Conservation (phyloP, 2,113 vertebrate genomes). For the Boulengeromyrus knoepffleri region DNA sequence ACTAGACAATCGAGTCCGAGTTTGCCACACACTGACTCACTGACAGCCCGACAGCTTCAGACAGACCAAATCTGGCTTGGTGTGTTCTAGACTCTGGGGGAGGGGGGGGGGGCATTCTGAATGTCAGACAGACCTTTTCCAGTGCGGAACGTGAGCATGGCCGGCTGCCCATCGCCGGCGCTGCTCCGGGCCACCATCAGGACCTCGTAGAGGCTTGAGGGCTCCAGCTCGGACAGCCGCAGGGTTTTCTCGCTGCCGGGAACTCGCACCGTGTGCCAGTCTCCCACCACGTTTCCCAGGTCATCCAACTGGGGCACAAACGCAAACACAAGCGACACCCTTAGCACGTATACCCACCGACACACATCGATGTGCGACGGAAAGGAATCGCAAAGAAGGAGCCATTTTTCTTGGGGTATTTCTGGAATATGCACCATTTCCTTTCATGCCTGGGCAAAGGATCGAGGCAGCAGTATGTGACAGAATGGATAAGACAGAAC, state of each 20-base stretch:
- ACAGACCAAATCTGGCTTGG: neutral
- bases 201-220: conserved; percentile 91
- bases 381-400: neutral
- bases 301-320: conserved; percentile 72
- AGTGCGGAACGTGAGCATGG: conserved; percentile 96
- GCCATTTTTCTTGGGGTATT: neutral
- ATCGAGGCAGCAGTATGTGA: neutral
- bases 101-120: neutral
- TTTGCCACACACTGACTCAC: neutral
- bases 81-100: neutral
- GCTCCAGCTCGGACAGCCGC: conserved; percentile 78
- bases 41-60: neutral
- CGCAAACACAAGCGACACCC: conserved; percentile 6
- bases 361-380: neutral
- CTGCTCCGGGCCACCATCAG: conserved; percentile 88
- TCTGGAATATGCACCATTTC: neutral
- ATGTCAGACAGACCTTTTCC: conserved; percentile 73
- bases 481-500: neutral
- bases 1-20: too few species aligned
- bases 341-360: neutral
- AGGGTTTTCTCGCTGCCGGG: conserved; percentile 90
- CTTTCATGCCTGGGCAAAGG: neutral
- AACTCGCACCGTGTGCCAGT: conserved; percentile 86
- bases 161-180: conserved; percentile 83
- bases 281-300: conserved; percentile 54